A percentile compares a stretch with the other conserved stretches of the same genome.
phyloP scores from a whole-genome alignment of 2,888 invertebrate genomes.

The Erannis defoliaria region DNA sequence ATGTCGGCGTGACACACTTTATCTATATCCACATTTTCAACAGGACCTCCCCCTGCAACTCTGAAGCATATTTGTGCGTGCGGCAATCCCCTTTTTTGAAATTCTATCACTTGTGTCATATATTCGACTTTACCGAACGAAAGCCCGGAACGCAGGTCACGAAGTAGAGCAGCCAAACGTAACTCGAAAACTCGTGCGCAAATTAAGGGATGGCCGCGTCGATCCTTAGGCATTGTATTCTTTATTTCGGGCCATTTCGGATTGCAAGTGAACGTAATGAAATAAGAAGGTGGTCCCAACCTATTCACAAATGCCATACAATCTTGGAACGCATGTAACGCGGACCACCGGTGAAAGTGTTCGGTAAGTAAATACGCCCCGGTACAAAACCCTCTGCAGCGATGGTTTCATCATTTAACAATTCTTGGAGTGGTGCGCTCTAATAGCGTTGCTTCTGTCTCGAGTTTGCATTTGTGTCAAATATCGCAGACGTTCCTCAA shows the following conservation, averaged over 20 bases:
- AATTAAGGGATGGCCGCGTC: no score
- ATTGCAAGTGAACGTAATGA: slow-evolving; percentile 14
- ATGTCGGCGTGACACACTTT: not conserved
- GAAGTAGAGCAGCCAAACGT: no score
- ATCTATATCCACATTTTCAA: slow-evolving; percentile 12
- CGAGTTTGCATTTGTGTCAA: no score
- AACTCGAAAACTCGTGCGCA: no score
- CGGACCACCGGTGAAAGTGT: slow-evolving; percentile 21
- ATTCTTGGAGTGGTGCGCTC: not conserved
- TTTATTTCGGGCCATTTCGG: slow-evolving; percentile 15
- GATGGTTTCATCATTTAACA: not conserved
- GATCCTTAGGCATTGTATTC: no score
- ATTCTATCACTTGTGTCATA: slow-evolving; percentile 17
- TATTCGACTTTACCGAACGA: slow-evolving; percentile 12
- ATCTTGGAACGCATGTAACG: not conserved
- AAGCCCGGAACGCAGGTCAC: slow-evolving; percentile 9
- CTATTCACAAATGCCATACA: slow-evolving; percentile 6
- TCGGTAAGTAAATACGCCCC: slow-evolving; percentile 7
- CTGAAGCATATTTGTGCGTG: slow-evolving; percentile 22
- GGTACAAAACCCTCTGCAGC: not conserved
- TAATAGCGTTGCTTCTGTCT: no score
- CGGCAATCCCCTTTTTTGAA: slow-evolving; percentile 18
- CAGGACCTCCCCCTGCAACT: slow-evolving; percentile 14
- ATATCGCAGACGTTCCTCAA: not conserved
- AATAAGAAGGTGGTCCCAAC: slow-evolving; percentile 14